Conservation (phyloP, 2,888 invertebrate species). For the Macaria notata region DNA sequence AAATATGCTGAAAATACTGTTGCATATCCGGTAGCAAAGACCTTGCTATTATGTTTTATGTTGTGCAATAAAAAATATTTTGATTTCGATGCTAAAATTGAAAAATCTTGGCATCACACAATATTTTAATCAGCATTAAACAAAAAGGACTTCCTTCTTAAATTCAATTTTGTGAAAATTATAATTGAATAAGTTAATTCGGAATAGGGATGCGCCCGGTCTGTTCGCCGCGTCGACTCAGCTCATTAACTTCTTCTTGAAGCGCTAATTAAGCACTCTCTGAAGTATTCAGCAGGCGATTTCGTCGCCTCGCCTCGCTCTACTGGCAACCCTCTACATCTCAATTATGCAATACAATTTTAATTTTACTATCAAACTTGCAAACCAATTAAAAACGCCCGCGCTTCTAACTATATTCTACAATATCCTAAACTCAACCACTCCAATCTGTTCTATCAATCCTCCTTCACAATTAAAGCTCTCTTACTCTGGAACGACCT, state of each 20-base stretch:
- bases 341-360: conserved; percentile 61
- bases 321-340: conserved; percentile 42
- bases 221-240: conserved; percentile 45
- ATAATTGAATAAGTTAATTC: conserved; percentile 41
- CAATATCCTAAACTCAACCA: no score
- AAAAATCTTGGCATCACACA: no score
- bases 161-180: conserved; percentile 18
- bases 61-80: background rate
- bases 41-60: no score
- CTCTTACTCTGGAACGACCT: no score
- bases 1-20: no score
- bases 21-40: no score
- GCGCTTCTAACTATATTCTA: conserved; percentile 16
- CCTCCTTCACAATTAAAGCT: no score
- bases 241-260: conserved; percentile 67
- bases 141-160: conserved; percentile 6
- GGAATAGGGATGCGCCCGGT: conserved; percentile 37
- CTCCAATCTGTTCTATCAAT: no score
- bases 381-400: conserved; percentile 43
- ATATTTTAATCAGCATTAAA: no score
- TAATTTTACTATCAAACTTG: conserved; percentile 47
- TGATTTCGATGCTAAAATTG: background rate
- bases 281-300: conserved; percentile 65
- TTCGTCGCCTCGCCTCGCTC: conserved; percentile 44
- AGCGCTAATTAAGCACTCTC: conserved; percentile 66